Percentiles rank a stretch among this genome's conserved stretches.
Evolutionary conservation across 1,140 invertebrate genomes (phyloP).

Genomic region (Chironomus striatipennis): DNA sequence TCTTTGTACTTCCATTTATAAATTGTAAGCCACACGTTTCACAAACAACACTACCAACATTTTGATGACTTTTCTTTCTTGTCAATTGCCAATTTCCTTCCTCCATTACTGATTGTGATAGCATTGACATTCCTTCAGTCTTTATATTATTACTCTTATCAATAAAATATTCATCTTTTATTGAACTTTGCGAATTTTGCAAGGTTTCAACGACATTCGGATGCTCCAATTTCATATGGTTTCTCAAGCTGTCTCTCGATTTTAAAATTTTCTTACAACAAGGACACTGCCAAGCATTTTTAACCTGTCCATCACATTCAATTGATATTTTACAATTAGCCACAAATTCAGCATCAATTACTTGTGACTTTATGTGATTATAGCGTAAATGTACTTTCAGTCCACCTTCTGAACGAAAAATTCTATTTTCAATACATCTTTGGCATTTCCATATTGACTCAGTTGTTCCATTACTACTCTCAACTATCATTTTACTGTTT

Average conservation of each 20-base stretch:
- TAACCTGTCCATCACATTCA: background rate
- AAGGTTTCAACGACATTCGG: background rate
- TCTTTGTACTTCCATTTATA: background rate
- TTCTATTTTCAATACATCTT: background rate
- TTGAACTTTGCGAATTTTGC: background rate
- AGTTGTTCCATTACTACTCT: background rate
- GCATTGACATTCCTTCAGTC: no score
- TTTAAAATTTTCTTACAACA: background rate
- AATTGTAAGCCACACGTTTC: background rate
- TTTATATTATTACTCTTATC: no score
- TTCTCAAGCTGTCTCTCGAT: background rate
- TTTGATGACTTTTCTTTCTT: background rate
- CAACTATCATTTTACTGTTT: background rate
- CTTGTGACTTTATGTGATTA: background rate
- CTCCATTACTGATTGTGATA: no score
- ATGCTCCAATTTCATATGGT: background rate
- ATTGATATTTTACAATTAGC: background rate
- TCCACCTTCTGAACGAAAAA: background rate
- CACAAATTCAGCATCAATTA: background rate
- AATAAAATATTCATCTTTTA: background rate
- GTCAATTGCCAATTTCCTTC: background rate
- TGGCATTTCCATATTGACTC: background rate
- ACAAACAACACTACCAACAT: background rate
- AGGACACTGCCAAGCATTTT: background rate
- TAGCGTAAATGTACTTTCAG: constrained; percentile 9